Evolutionary conservation across 2,888 invertebrate genomes (phyloP), one percentile per base, ranked within the genome.

Genomic region (Xylota sylvarum): DNA sequence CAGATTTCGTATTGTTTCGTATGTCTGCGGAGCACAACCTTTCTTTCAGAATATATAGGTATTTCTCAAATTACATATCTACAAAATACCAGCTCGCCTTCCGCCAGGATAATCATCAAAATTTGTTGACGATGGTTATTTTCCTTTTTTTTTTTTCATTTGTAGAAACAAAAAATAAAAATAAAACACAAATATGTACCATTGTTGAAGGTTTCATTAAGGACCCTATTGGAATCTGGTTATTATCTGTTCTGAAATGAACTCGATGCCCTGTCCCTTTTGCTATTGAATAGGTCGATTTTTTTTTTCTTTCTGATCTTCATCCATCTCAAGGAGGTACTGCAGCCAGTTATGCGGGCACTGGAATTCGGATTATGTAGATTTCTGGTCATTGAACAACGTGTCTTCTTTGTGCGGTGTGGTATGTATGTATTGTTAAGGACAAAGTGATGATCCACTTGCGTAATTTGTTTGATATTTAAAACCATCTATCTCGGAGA

Each of bases 281-380:
- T 60, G 76, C 58, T 48, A 65, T 80, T 85, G 64, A 76, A 85
- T 70, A 70, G 70, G 6, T 60, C 40, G 46, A 67, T 43, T 58
- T 72, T 23, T 65, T 35, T 64, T 52, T 17, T n/a, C 37, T 0
- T 43, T 56, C 37, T 55, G 72, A 48, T 83, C 50, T 74, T 74
- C 50, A 85, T 56, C 70, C 64, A 70, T 58, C 70, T 85, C 3
- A 60, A 80, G 70, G 23, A 80, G 84, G 70, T 76, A 69, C 48
- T 70, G 58, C 69, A 80, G 85, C 65, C 69, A 86, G 77, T 77
- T 77, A 86, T 86, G 82, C 86, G 86, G 86, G 86, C 77, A 56
- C 73, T 86, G 86, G 86, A 86, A 86, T 86, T 86, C 46, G 73
- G 86, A 86, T 86, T 86, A 86, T 86, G 86, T 86, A 86, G 86